Percentiles rank a stretch among this genome's conserved stretches.
These are phyloP conservation scores for Agrotis segetum DNA, from an alignment of 2,888 invertebrate genomes.

Conservation along the genomic window DNA sequence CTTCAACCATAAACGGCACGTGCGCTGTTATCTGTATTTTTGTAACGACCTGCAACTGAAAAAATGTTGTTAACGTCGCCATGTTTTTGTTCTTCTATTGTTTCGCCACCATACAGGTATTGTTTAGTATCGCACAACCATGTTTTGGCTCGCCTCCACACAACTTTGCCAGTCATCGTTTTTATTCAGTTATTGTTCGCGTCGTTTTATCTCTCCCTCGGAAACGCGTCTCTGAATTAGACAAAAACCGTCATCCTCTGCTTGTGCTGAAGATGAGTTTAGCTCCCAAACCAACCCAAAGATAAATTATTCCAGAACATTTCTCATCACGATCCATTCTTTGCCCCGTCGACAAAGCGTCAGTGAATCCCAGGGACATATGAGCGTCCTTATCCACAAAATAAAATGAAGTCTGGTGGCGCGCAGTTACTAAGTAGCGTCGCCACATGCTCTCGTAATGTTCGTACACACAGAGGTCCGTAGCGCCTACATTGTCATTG, in stretches of 20 bases:
- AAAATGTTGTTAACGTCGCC: slow-evolving; percentile 80
- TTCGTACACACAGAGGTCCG: slow-evolving; percentile 62
- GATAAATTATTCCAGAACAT: slow-evolving; percentile 88
- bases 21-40: slow-evolving; percentile 83
- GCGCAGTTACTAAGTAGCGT: slow-evolving; percentile 80
- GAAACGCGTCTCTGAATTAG: slow-evolving; percentile 84
- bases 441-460: slow-evolving; percentile 71
- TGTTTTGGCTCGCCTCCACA: slow-evolving; percentile 69
- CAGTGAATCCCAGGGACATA: slow-evolving; percentile 84
- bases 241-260: slow-evolving; percentile 82
- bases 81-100: slow-evolving; percentile 74
- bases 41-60: slow-evolving; percentile 82
- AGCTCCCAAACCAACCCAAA: slow-evolving; percentile 84
- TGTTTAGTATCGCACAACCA: slow-evolving; percentile 69
- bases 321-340: slow-evolving; percentile 87
- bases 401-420: slow-evolving; percentile 82
- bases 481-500: slow-evolving; percentile 66
- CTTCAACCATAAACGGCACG: slow-evolving; percentile 85
- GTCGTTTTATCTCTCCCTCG: slow-evolving; percentile 79
- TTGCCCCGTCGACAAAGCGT: slow-evolving; percentile 84
- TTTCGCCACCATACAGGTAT: slow-evolving; percentile 70
- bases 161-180: slow-evolving; percentile 78
- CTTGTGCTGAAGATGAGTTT: slow-evolving; percentile 80
- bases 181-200: slow-evolving; percentile 84
- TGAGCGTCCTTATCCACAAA: slow-evolving; percentile 84